Conservation (phyloP, 2,888 invertebrate species). For the Drosophila imparisetae region DNA sequence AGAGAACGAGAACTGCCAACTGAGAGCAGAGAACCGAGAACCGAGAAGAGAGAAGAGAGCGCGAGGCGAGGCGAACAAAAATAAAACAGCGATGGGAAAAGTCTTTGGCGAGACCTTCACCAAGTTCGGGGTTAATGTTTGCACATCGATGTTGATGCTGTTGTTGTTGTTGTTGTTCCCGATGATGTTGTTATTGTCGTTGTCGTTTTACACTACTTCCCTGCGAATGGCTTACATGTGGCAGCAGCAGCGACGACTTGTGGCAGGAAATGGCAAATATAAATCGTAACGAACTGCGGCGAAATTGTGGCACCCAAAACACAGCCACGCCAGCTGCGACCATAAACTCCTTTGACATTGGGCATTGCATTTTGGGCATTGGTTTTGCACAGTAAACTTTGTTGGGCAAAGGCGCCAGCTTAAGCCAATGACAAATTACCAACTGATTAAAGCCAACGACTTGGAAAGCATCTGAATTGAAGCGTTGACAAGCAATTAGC, state of each 20-base stretch:
- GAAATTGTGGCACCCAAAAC: constrained; percentile 40
- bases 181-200: constrained; percentile 11
- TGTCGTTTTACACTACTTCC: constrained; percentile 18
- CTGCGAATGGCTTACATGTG: constrained; percentile 49
- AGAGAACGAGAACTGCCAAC: background rate
- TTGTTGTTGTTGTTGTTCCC: background rate
- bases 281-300: constrained; percentile 55
- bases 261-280: constrained; percentile 69
- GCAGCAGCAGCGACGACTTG: constrained; percentile 24
- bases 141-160: constrained; percentile 39
- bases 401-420: constrained; percentile 26
- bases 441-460: constrained; percentile 24
- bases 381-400: constrained; percentile 31
- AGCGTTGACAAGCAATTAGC: constrained; percentile 42
- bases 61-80: constrained; percentile 22
- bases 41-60: constrained; percentile 14
- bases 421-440: constrained; percentile 39
- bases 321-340: constrained; percentile 42
- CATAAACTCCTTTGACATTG: constrained; percentile 47
- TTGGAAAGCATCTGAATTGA: constrained; percentile 15
- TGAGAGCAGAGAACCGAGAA: background rate
- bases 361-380: constrained; percentile 28
- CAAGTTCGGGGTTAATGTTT: constrained; percentile 60
- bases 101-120: constrained; percentile 52
- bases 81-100: constrained; percentile 28